A percentile compares a stretch with the other conserved stretches of the same genome.
Conservation (phyloP, 2,797 vertebrate genomes). For the Ciconia nigra region DNA sequence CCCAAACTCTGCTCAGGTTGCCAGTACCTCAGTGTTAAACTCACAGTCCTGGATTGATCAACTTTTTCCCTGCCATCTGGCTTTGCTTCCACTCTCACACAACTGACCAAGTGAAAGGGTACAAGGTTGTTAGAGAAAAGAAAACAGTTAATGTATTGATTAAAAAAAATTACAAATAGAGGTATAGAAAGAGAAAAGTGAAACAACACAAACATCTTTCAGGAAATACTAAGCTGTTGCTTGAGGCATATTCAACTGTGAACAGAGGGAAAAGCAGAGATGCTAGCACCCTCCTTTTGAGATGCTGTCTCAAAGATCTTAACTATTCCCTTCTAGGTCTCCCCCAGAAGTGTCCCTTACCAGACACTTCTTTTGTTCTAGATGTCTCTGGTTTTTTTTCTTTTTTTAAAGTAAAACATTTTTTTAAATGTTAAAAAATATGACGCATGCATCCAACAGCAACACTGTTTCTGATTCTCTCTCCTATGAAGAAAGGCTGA, state of each 20-base stretch:
- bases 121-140: not conserved
- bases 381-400: not conserved
- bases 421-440: not conserved
- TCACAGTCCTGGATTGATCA: too few species aligned
- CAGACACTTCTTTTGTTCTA: not conserved
- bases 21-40: too few species aligned
- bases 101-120: not conserved
- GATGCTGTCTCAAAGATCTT: not conserved
- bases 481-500: too few species aligned
- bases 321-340: not conserved
- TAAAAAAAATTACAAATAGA: not conserved
- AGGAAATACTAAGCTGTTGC: not conserved
- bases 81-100: not conserved
- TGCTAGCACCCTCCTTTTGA: not conserved
- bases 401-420: not conserved
- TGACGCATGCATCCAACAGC: not conserved
- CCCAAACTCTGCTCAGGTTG: too few species aligned
- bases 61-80: too few species aligned
- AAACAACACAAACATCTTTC: not conserved
- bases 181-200: not conserved
- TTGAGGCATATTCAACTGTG: not conserved
- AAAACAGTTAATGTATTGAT: not conserved
- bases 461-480: not conserved
- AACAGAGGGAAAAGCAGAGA: not conserved
- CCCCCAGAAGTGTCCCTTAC: not conserved